Evolutionary conservation across 1,140 invertebrate genomes (phyloP), one percentile per base, ranked within the genome.

Genomic region (Anthonomus grandis): DNA sequence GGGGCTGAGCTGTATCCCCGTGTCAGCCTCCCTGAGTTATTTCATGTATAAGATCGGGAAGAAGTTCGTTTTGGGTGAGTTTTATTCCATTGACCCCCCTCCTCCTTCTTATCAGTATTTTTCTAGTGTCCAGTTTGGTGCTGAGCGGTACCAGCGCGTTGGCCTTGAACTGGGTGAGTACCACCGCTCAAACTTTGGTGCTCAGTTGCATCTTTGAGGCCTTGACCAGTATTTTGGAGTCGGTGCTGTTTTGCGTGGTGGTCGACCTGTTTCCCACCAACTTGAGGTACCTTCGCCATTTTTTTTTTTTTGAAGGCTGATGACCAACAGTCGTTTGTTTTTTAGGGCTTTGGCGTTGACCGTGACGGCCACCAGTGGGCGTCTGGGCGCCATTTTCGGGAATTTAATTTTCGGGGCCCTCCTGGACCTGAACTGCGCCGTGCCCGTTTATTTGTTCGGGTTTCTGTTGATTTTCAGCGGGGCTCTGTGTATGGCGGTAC

Each of bases 191-290:
- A 66, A 82, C 81, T 65, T 65, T 83, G 25, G 64, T 78, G 19
- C 64, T 81, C 25, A 79, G 78, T 3, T 80, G 79, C 57, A 72
- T 80, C 15, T 81, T 81, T 58, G 79, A 81, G 65, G 76, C 79
- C 18, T 74, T 80, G 54, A 78, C 79, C 58, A 81, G 78, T 64
- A 78, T 78, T 66, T 76, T 79, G 0, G 79, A 80, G 63, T 76
- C 78, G 2, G 77, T 80, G n/a, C 70, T 81, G 6, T 80, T 81
- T 66, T 81, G 79, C 56, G 74, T 79, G 45, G 78, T 81, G 21
- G 79, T 79, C 36, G 78, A 81, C 61, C 75, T 81, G 59, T 81
- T 81, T 64, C 79, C 73, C 8, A 72, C 71, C 8, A 65, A 70
- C 62, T 51, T 74, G 18, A 67, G 71, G 73, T 74, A 65, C 52